Evolutionary conservation across 2,888 invertebrate genomes (phyloP).

Genomic region (Spicauda simplicius): DNA sequence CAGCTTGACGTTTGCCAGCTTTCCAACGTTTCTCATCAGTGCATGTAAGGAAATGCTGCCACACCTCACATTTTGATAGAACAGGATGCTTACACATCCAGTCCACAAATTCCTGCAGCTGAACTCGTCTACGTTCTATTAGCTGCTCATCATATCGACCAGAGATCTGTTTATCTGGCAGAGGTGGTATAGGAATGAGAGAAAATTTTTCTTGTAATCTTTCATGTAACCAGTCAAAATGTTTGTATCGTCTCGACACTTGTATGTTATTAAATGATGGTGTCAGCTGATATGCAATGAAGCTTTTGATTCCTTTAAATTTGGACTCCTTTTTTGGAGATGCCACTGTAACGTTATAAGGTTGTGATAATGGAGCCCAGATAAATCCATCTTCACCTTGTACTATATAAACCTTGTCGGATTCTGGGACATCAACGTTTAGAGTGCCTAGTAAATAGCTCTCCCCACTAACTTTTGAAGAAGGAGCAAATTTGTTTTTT

Average conservation of each 20-base stretch:
- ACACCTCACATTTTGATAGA: slow-evolving; percentile 95
- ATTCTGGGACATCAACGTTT: slow-evolving; percentile 88
- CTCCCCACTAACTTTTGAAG: slow-evolving; percentile 96
- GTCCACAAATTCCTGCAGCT: slow-evolving; percentile 98
- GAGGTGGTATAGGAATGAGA: slow-evolving; percentile 96
- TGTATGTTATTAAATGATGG: slow-evolving; percentile 97
- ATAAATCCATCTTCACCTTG: slow-evolving; percentile 89
- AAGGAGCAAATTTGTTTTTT: slow-evolving; percentile 93
- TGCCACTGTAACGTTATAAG: slow-evolving; percentile 94
- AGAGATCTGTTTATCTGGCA: slow-evolving; percentile 99
- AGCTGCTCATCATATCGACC: slow-evolving; percentile 99
- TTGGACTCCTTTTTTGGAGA: slow-evolving; percentile 99
- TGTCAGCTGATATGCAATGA: slow-evolving; percentile 97
- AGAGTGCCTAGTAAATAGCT: slow-evolving; percentile 93
- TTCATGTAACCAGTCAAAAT: slow-evolving; percentile 99
- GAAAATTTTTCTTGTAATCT: slow-evolving; percentile 97
- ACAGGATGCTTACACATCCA: slow-evolving; percentile 99
- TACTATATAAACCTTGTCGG: slow-evolving; percentile 89
- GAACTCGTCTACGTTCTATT: slow-evolving; percentile 96
- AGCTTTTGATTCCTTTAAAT: slow-evolving; percentile 98
- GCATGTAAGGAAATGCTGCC: slow-evolving; percentile 98
- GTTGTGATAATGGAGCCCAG: slow-evolving; percentile 90
- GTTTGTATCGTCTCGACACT: slow-evolving; percentile 97
- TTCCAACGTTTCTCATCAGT: slow-evolving; percentile 99
- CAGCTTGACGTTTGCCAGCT: slow-evolving; percentile 96